Conservation (phyloP, 53 echinoderm and acorn worm genomes). For the Holothuria scabra region DNA sequence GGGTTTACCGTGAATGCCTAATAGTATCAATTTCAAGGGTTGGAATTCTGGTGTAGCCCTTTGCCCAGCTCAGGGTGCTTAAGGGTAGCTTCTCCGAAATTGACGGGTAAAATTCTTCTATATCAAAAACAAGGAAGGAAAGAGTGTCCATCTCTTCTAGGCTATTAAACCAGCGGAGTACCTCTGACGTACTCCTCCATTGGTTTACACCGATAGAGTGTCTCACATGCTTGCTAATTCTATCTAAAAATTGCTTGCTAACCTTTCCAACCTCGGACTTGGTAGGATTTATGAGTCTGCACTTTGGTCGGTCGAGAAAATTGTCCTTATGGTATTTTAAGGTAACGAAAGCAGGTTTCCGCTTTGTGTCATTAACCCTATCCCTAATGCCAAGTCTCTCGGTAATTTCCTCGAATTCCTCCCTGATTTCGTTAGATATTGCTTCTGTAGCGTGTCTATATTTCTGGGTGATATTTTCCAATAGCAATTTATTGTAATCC, state of each 20-base stretch:
- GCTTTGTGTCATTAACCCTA: neutral
- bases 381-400: slow-evolving; percentile 4
- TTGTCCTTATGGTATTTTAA: too few relatives aligned
- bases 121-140: too few relatives aligned
- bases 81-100: slow-evolving; percentile 37
- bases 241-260: slow-evolving; percentile 48
- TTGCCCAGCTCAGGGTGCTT: slow-evolving; percentile 40
- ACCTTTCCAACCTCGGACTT: too few relatives aligned
- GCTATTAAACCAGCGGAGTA: too few relatives aligned
- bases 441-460: too few relatives aligned
- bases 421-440: slow-evolving; percentile 3
- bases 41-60: slow-evolving; percentile 25
- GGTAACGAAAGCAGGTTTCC: neutral
- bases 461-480: neutral
- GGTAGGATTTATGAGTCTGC: too few relatives aligned
- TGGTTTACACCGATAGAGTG: slow-evolving; percentile 43
- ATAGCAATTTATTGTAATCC: slow-evolving; percentile 12
- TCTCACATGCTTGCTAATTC: slow-evolving; percentile 38
- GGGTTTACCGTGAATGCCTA: neutral
- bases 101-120: too few relatives aligned
- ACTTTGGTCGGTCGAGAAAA: slow-evolving; percentile 39
- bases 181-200: slow-evolving; percentile 23
- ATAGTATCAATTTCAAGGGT: too few relatives aligned
- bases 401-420: neutral
- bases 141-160: too few relatives aligned